Base-by-base conservation (phyloP, 2,888 invertebrate species). In the Thymelicus acteon region DNA sequence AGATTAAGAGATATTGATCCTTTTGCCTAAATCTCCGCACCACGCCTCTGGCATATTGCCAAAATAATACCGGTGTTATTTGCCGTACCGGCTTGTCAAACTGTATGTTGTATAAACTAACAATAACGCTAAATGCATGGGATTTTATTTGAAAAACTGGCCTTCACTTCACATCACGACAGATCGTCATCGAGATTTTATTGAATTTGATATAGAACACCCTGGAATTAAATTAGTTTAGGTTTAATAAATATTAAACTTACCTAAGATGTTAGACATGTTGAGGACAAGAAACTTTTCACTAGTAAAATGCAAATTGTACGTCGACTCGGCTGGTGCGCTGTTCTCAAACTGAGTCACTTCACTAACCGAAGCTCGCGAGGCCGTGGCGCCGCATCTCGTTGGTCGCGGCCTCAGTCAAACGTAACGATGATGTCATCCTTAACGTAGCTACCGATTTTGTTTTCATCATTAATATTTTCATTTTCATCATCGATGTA, bases 221-320 rank as follows among this genome's bases (percentile, higher is more conserved):
- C 6, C 49, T 52, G 15, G 8, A 15, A 8, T 52, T 6, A 19
- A 67, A 73, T 49, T 74, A 73, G 48, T 60, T 63, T 58, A 58
- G 60, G 63, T 54, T 2, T 40, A 60, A 63, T 15, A 70, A 71
- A 58, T 69, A 15, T 52, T n/a, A n/a, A 15, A 89, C 92, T 91
- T 76, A 93, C 93, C 93, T 83, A 93, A 83, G 75, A 91, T 77
- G 83, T 92, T 91, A 76, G 92, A 82, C 92, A 93, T 93, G 85
- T 89, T 81, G 66, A 52, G 75, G 70, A 52, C 74, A 71, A 68
- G 74, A 77, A 80, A 79, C 77, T 80, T 82, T 74, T 76, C 80
- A 81, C 82, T 81, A 49, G 68, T 72, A 73, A 75, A 75, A 19
- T 52, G 19, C 77, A 69, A 76, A 75, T 70, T 12, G 72, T 73